A percentile compares a stretch with the other conserved stretches of the same genome.
Conservation (phyloP, 2,113 vertebrate genomes). For the Phasianus colchicus region DNA sequence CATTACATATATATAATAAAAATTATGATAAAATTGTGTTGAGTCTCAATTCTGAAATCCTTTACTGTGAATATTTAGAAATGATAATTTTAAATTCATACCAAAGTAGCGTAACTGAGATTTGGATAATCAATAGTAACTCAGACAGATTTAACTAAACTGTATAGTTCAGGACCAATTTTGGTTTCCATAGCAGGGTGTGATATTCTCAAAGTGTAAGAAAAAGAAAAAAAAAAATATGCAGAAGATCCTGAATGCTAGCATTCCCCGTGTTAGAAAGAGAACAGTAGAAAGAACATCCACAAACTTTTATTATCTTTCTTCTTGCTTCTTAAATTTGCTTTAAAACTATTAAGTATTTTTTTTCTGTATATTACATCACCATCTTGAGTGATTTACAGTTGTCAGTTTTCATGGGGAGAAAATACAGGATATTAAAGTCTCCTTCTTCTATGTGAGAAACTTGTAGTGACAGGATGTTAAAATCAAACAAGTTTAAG, state of each 20-base stretch:
- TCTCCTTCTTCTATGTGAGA: neutral
- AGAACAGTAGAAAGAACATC: neutral
- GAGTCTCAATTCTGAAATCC: neutral
- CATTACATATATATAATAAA: too few relatives aligned
- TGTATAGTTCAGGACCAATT: neutral
- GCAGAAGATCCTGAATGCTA: neutral
- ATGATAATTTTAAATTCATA: neutral
- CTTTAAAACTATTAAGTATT: neutral
- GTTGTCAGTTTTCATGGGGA: neutral
- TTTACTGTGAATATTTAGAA: constrained; percentile 4
- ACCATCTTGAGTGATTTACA: neutral
- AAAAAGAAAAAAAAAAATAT: neutral
- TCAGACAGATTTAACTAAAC: neutral
- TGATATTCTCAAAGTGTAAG: neutral
- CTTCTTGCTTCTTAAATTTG: neutral
- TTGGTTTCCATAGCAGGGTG: neutral
- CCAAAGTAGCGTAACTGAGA: neutral
- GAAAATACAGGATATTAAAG: neutral
- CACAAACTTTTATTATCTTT: neutral
- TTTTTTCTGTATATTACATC: neutral
- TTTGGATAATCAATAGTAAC: neutral
- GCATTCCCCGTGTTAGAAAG: neutral
- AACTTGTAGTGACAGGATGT: neutral
- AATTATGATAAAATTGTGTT: neutral
- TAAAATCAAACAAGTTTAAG: neutral